Percentiles rank a stretch among this genome's conserved stretches.
phyloP scores from a whole-genome alignment of 2,113 vertebrate species.

The Grammomys dolichurus region DNA sequence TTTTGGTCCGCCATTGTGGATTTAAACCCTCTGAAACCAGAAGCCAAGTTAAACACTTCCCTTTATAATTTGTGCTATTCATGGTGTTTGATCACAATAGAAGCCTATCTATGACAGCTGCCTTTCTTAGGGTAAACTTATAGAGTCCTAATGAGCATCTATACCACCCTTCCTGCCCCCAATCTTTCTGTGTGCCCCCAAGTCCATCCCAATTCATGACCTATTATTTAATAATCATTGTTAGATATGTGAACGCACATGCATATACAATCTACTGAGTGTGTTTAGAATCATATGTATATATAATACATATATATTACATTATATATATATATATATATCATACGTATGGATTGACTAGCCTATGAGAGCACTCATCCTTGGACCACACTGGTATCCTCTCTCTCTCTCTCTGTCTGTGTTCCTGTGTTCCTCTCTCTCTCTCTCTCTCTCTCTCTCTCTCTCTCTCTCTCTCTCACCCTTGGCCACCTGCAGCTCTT shows the following conservation, averaged over 20 bases:
- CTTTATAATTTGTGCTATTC: not conserved
- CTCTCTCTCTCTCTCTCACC: not conserved
- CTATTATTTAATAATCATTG: not conserved
- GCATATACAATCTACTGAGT: not conserved
- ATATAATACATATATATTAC: too few species aligned
- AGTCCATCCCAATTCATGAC: not conserved
- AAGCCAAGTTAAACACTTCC: not conserved
- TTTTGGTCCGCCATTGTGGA: not conserved
- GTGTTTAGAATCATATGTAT: not conserved
- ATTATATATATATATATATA: too few species aligned
- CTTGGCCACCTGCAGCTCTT: not conserved
- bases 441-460: too few species aligned
- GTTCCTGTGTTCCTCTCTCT: too few species aligned
- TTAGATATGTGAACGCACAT: not conserved
- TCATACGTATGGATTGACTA: not conserved
- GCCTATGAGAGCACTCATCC: not conserved
- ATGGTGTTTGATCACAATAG: not conserved
- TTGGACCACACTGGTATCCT: not conserved
- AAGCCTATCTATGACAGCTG: not conserved
- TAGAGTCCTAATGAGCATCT: not conserved
- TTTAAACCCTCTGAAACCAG: not conserved
- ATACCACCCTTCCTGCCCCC: too few species aligned
- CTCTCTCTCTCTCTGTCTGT: too few species aligned
- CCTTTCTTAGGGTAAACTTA: not conserved
- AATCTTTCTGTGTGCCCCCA: not conserved